Conservation (phyloP, 2,113 vertebrate species). For the Lota lota region DNA sequence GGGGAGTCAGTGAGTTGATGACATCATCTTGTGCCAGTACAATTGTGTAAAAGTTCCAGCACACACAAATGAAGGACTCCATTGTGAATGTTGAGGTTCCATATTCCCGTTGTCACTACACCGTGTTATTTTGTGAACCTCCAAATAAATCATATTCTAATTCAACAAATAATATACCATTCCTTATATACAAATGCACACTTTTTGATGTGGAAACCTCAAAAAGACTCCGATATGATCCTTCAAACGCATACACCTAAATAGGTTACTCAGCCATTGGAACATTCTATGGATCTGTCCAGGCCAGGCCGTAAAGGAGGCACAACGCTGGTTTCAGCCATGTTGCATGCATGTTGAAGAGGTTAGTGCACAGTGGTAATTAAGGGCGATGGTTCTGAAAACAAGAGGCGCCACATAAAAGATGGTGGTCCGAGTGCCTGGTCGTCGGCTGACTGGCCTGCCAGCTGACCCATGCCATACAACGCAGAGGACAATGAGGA, state of each 20-base stretch:
- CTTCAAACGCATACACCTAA: too few relatives aligned
- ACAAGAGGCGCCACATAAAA: constrained; percentile 68
- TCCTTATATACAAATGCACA: too few relatives aligned
- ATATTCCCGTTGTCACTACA: constrained; percentile 8
- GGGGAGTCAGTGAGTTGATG: background rate
- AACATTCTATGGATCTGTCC: constrained; percentile 19
- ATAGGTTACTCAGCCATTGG: background rate
- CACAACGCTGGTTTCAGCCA: constrained; percentile 36
- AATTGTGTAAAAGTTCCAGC: background rate
- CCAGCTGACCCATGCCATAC: constrained; percentile 61
- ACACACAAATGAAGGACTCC: background rate
- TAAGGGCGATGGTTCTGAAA: constrained; percentile 65
- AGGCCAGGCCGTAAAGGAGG: constrained; percentile 26
- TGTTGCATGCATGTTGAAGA: constrained; percentile 57
- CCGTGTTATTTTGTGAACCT: constrained; percentile 1
- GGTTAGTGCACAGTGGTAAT: constrained; percentile 64
- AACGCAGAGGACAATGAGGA: constrained; percentile 49
- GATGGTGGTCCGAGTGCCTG: constrained; percentile 43
- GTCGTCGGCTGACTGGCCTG: constrained; percentile 43
- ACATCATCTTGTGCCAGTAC: background rate
- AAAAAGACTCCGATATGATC: too few relatives aligned
- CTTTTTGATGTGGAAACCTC: too few relatives aligned
- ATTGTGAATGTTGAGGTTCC: constrained; percentile 5
- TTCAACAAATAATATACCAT: too few relatives aligned
- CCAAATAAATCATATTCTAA: background rate